A percentile compares a stretch with the other conserved stretches of the same genome.
These are phyloP conservation scores for Cheumatopsyche charites DNA, from an alignment of 1,140 invertebrate species.

Conservation along the genomic window DNA sequence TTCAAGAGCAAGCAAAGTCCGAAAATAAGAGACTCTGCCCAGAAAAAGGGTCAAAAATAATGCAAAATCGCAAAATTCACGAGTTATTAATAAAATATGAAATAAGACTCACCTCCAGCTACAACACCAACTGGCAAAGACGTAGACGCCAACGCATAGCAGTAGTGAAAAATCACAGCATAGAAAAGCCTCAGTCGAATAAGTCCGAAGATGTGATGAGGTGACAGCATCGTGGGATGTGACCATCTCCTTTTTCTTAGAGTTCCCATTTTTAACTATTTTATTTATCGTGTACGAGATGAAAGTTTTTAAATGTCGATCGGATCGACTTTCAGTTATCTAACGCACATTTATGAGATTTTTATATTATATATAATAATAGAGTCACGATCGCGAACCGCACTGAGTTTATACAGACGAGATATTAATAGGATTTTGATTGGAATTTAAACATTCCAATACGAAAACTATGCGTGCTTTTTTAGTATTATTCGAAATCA, in stretches of 20 bases:
- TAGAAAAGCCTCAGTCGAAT: conserved; percentile 42
- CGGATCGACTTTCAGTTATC: conserved; percentile 11
- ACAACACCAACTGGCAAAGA: conserved; percentile 36
- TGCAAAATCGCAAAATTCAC: no score
- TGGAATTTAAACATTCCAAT: no score
- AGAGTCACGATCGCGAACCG: no score
- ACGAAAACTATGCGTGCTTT: no score
- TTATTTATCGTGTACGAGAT: neutral
- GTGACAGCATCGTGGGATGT: conserved; percentile 39
- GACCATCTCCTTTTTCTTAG: conserved; percentile 43
- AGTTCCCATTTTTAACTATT: conserved; percentile 39
- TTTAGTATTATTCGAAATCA: neutral
- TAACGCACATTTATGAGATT: conserved; percentile 36
- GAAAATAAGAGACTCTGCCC: no score
- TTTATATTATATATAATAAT: no score
- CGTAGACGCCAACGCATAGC: conserved; percentile 43
- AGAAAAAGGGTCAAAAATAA: no score
- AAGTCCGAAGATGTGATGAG: conserved; percentile 36
- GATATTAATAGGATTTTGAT: no score
- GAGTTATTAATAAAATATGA: neutral
- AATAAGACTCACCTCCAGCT: conserved; percentile 32
- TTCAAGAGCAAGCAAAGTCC: no score
- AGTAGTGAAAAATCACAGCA: conserved; percentile 43
- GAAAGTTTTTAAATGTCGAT: no score
- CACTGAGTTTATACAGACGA: no score